Evolutionary conservation across 2,113 vertebrate species (phyloP).

Genomic region (Myocastor coypus): DNA sequence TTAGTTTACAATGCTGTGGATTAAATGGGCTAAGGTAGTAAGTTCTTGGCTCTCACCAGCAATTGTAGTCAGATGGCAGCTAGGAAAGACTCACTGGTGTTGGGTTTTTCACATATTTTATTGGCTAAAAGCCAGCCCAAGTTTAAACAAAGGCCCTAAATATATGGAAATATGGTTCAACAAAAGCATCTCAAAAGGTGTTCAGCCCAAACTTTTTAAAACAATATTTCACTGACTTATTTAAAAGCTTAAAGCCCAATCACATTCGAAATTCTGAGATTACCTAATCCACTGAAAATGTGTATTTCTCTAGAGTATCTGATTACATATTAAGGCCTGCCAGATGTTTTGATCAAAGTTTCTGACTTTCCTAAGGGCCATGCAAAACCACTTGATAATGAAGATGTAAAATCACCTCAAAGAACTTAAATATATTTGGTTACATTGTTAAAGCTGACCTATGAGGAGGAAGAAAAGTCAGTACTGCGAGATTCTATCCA

Average conservation of each 20-base stretch:
- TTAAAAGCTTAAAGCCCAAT: constrained; percentile 42
- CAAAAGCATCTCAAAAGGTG: not conserved
- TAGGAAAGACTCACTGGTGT: not conserved
- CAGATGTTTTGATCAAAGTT: constrained; percentile 29
- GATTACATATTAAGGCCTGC: not conserved
- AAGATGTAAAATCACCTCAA: constrained; percentile 48
- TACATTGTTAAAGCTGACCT: constrained; percentile 1
- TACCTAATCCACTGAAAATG: not conserved
- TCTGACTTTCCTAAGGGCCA: not conserved
- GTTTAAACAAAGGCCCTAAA: not conserved
- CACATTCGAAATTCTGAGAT: not conserved
- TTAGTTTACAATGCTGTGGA: not conserved
- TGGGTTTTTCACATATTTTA: not conserved
- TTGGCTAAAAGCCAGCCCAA: not conserved
- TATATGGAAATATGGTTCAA: not conserved
- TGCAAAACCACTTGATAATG: constrained; percentile 10
- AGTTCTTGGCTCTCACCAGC: not conserved
- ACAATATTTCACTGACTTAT: not conserved
- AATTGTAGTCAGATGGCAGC: not conserved
- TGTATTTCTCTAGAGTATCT: not conserved
- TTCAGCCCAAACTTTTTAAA: constrained; percentile 15
- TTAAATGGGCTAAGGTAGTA: not conserved
- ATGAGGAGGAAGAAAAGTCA: constrained; percentile 14
- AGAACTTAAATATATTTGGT: constrained; percentile 28
- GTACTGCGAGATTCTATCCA: constrained; percentile 32